Evolutionary conservation across 2,113 vertebrate species (phyloP).

Genomic region (Cheilinus undulatus): DNA sequence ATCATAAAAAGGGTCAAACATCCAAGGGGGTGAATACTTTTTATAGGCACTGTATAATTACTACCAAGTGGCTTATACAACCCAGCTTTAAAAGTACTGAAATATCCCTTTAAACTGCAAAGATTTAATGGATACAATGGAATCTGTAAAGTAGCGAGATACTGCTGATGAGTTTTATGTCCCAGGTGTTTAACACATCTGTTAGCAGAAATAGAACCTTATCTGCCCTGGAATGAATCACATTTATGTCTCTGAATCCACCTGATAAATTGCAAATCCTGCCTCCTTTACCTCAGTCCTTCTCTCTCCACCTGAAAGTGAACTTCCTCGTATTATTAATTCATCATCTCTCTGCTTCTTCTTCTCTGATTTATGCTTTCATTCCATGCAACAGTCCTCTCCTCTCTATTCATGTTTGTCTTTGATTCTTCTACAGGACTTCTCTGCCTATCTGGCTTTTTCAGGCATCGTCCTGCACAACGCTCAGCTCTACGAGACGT

Average conservation of each 20-base stretch:
- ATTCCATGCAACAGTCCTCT: not conserved
- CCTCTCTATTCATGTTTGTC: not conserved
- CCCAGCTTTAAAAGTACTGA: too few species aligned
- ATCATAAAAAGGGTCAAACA: too few species aligned
- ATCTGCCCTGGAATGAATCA: not conserved
- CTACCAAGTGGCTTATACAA: too few species aligned
- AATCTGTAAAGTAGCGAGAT: too few species aligned
- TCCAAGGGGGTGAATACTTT: too few species aligned
- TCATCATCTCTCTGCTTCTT: constrained; percentile 2
- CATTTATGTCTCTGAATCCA: not conserved
- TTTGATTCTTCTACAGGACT: constrained; percentile 85
- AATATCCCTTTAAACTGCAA: too few species aligned
- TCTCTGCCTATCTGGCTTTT: constrained; percentile 94
- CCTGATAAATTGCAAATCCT: too few species aligned
- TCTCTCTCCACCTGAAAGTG: not conserved
- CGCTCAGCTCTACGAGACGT: constrained; percentile 95
- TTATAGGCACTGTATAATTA: too few species aligned
- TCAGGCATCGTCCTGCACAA: constrained; percentile 98
- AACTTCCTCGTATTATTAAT: constrained; percentile 18
- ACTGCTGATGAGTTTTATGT: not conserved
- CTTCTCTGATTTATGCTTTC: constrained; percentile 14
- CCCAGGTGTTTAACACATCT: not conserved
- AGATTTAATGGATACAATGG: too few species aligned
- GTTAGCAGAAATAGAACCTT: not conserved
- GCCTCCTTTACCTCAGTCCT: not conserved